phyloP scores from a whole-genome alignment of 2,113 vertebrate genomes.

The Chaenocephalus aceratus region DNA sequence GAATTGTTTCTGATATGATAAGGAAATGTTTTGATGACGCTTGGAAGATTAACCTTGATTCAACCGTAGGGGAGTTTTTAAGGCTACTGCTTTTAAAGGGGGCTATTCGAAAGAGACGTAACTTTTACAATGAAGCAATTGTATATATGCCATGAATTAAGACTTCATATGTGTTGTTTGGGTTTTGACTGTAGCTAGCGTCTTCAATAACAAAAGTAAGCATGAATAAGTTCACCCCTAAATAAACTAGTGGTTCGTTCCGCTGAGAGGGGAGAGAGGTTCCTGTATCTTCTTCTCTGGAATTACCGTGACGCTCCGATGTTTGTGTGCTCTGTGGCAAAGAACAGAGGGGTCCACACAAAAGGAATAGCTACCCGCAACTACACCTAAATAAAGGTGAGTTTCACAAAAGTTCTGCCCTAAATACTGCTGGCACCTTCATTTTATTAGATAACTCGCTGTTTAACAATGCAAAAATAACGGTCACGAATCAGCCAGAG shows the following conservation, averaged over 20 bases:
- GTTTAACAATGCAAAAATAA: slow-evolving; percentile 47
- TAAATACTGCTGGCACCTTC: rapidly evolving
- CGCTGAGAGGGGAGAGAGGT: slow-evolving; percentile 9
- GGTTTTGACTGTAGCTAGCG: rapidly evolving
- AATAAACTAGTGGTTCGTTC: slow-evolving; percentile 56
- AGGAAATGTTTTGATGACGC: slow-evolving; percentile 60
- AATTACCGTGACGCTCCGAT: slow-evolving; percentile 61
- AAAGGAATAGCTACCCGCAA: neutral
- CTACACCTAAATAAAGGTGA: slow-evolving; percentile 14
- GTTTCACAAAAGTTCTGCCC: neutral
- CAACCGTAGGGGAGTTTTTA: neutral
- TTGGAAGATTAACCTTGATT: neutral
- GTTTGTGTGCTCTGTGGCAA: slow-evolving; percentile 12
- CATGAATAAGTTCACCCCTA: neutral
- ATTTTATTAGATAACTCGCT: neutral
- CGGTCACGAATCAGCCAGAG: slow-evolving; percentile 67
- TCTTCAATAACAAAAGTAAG: rapidly evolving
- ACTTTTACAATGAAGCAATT: rapidly evolving
- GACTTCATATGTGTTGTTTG: neutral
- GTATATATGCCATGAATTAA: rapidly evolving
- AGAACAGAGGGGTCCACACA: slow-evolving; percentile 17
- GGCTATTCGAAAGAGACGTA: rapidly evolving
- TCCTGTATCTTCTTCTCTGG: slow-evolving; percentile 49
- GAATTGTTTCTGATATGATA: neutral
- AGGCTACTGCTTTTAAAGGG: neutral